Evolutionary conservation across 2,797 vertebrate species (phyloP).

Genomic region (Carcharodon carcharias): DNA sequence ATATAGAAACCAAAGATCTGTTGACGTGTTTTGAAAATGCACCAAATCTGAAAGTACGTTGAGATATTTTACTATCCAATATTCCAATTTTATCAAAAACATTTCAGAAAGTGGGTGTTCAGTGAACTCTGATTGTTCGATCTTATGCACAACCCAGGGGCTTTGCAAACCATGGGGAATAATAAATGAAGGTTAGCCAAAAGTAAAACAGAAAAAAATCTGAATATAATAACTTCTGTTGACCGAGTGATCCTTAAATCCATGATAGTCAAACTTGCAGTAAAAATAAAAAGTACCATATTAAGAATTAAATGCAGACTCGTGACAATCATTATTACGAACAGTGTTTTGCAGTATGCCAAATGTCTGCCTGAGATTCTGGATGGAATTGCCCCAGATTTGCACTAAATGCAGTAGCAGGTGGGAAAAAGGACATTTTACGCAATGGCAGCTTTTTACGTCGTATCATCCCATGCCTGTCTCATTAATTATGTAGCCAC

Average conservation of each 20-base stretch:
- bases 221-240: not conserved
- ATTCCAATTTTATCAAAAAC: not conserved
- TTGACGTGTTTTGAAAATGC: not conserved
- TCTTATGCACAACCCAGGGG: not conserved
- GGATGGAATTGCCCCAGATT: too few relatives aligned
- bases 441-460: too few relatives aligned
- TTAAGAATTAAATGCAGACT: not conserved
- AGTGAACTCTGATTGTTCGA: not conserved
- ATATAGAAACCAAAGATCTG: not conserved
- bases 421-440: too few relatives aligned
- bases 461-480: too few relatives aligned
- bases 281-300: not conserved
- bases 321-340: not conserved
- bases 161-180: not conserved
- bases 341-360: not conserved
- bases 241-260: not conserved
- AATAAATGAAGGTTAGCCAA: not conserved
- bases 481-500: too few relatives aligned
- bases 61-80: not conserved
- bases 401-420: too few relatives aligned
- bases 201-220: not conserved
- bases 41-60: not conserved
- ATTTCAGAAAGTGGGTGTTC: not conserved
- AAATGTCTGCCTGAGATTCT: not conserved
- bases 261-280: not conserved